These are phyloP conservation scores for Tachypleus tridentatus DNA, from an alignment of 1,140 invertebrate genomes.

Conservation along the genomic window DNA sequence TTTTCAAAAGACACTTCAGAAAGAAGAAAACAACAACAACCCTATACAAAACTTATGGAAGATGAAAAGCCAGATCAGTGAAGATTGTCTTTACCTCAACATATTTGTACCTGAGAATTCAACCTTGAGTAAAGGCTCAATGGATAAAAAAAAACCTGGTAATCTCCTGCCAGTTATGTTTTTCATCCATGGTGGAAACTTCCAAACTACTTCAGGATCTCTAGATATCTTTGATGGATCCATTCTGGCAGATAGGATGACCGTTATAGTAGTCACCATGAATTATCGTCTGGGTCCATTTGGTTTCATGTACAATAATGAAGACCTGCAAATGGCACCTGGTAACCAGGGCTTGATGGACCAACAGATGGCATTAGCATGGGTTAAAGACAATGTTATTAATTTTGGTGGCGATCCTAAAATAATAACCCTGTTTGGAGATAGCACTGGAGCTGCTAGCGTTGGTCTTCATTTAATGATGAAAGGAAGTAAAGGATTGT, in stretches of 20 bases:
- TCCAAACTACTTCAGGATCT: constrained; percentile 30
- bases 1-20: constrained; percentile 15
- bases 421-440: constrained; percentile 41
- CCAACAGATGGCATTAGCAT: constrained; percentile 34
- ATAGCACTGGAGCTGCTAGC: constrained; percentile 33
- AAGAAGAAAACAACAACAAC: no score
- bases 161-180: constrained; percentile 22
- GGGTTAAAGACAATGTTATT: constrained; percentile 31
- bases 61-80: constrained; percentile 15
- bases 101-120: constrained; percentile 34
- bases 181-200: constrained; percentile 28
- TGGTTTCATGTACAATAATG: constrained; percentile 45
- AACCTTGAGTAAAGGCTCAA: no score
- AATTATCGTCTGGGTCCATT: constrained; percentile 31
- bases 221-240: constrained; percentile 26
- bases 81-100: constrained; percentile 37
- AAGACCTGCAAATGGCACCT: constrained; percentile 23
- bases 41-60: neutral
- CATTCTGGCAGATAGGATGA: constrained; percentile 28
- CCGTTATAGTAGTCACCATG: constrained; percentile 32
- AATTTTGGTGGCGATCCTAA: constrained; percentile 32
- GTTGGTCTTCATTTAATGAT: constrained; percentile 33
- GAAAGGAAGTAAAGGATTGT: constrained; percentile 21
- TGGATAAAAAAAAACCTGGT: neutral
- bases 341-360: constrained; percentile 34